Percentiles rank a stretch among this genome's conserved stretches.
Conservation (phyloP, 1,140 invertebrate genomes). For the Drosophila tristis region DNA sequence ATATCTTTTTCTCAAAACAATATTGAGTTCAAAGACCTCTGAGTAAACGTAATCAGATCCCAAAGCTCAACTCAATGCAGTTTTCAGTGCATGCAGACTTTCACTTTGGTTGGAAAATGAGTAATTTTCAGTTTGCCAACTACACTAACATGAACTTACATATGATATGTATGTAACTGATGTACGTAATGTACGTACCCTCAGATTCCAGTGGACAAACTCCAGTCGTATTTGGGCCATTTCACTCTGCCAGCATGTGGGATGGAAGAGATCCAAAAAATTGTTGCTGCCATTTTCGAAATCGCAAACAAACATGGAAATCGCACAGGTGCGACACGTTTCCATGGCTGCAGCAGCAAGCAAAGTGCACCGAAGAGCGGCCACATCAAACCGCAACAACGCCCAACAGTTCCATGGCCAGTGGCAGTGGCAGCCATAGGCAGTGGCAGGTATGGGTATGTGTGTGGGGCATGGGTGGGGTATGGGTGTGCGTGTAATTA, state of each 20-base stretch:
- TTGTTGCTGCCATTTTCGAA: constrained; percentile 76
- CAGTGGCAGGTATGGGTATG: background rate
- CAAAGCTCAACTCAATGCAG: too few relatives aligned
- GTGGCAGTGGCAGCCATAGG: constrained; percentile 21
- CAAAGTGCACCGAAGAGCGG: constrained; percentile 42
- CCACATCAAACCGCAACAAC: constrained; percentile 41
- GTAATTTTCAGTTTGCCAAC: too few relatives aligned
- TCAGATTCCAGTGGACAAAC: constrained; percentile 74
- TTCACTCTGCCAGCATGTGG: constrained; percentile 70
- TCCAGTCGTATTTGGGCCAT: constrained; percentile 74
- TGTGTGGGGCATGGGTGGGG: background rate
- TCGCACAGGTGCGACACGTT: constrained; percentile 83
- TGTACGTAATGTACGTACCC: constrained; percentile 47
- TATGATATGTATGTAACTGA: too few relatives aligned
- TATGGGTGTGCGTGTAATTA: constrained; percentile 34
- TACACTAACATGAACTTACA: background rate
- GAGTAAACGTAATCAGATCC: too few relatives aligned
- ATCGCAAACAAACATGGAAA: constrained; percentile 69
- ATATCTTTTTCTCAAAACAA: too few relatives aligned
- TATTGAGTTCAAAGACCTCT: too few relatives aligned
- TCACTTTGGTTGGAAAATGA: too few relatives aligned
- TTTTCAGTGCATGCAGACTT: too few relatives aligned
- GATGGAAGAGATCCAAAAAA: constrained; percentile 77
- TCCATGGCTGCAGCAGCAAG: constrained; percentile 68
- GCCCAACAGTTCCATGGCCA: constrained; percentile 35